phyloP scores from a whole-genome alignment of 2,113 vertebrate species.

The Saiga tatarica region DNA sequence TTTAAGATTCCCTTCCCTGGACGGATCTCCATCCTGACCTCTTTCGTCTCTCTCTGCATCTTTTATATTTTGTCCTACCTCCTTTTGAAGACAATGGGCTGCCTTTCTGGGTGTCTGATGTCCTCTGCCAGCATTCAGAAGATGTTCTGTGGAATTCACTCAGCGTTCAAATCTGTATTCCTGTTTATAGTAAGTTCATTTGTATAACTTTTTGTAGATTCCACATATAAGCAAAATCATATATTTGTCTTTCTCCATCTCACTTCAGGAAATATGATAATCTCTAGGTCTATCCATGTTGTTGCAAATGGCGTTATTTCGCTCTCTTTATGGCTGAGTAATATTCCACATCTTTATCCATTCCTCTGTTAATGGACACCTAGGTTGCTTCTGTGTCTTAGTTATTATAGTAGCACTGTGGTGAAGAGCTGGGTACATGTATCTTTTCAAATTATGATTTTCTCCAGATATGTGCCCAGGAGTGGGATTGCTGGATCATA shows the following conservation, averaged over 20 bases:
- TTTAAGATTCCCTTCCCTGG: not conserved
- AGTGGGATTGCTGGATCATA: not conserved
- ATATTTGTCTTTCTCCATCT: not conserved
- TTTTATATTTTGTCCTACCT: not conserved
- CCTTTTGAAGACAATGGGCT: not conserved
- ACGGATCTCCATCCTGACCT: accelerated
- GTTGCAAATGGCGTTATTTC: not conserved
- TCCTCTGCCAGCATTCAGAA: not conserved
- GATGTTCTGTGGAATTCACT: not conserved
- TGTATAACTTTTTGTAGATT: not conserved
- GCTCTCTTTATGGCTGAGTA: not conserved
- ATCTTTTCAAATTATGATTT: not conserved
- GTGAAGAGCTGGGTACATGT: not conserved
- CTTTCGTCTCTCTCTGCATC: not conserved
- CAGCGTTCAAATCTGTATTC: not conserved
- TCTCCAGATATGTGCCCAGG: not conserved
- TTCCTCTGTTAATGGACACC: not conserved
- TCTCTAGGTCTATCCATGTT: not conserved
- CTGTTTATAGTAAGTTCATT: not conserved
- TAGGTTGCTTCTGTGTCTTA: not conserved
- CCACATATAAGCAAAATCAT: not conserved
- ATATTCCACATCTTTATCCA: not conserved
- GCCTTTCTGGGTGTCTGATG: not conserved
- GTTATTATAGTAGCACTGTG: not conserved
- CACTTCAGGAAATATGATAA: not conserved